Evolutionary conservation across 2,113 vertebrate species (phyloP).

Genomic region (Thinocorus orbignyianus): DNA sequence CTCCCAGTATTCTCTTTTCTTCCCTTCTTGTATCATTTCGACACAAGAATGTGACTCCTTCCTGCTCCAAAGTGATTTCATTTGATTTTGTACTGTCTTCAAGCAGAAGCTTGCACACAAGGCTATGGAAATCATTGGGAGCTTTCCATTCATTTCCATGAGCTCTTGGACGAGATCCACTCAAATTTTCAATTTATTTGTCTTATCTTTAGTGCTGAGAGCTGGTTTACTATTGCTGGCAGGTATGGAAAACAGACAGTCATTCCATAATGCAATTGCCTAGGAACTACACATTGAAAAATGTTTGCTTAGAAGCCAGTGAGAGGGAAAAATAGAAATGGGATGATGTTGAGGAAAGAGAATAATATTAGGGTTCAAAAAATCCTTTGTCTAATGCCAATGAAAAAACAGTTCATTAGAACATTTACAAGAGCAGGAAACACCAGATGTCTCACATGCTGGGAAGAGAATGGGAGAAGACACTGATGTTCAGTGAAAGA

Average conservation of each 20-base stretch:
- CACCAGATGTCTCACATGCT: not conserved
- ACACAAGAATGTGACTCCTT: not conserved
- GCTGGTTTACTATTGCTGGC: not conserved
- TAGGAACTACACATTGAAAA: not conserved
- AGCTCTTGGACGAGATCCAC: not conserved
- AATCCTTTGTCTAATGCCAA: not conserved
- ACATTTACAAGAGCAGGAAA: not conserved
- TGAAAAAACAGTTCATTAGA: not conserved
- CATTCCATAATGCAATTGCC: not conserved
- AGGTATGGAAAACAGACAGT: not conserved
- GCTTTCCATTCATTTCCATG: not conserved
- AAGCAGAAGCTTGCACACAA: not conserved
- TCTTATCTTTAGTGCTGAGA: not conserved
- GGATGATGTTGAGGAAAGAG: not conserved
- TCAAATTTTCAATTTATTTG: not conserved
- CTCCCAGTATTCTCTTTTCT: not conserved
- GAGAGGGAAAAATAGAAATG: not conserved
- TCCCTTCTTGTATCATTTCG: not conserved
- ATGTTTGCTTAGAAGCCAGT: not conserved
- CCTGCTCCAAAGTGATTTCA: not conserved
- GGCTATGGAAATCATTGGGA: not conserved
- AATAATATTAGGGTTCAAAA: not conserved
- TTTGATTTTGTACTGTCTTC: not conserved
- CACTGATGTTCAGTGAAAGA: not conserved
- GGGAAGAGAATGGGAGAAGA: not conserved